Percentiles rank a stretch among this genome's conserved stretches.
Conservation (phyloP, 2,888 invertebrate genomes). For the Heliconius sara region DNA sequence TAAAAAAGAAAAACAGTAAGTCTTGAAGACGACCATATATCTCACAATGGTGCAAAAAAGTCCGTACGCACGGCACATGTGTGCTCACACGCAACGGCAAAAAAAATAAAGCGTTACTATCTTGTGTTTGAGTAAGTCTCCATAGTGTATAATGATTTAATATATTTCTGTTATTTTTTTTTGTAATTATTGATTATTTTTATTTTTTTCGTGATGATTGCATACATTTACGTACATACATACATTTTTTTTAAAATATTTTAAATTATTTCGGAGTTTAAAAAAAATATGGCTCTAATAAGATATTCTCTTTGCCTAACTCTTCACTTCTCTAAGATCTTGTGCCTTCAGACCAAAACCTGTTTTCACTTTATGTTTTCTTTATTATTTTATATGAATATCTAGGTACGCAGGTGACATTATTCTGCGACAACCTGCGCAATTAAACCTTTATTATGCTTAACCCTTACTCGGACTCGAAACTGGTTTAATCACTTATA, state of each 20-base stretch:
- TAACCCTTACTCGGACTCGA: conserved; percentile 56
- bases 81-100: conserved; percentile 75
- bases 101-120: conserved; percentile 59
- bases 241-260: too few relatives aligned
- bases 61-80: conserved; percentile 61
- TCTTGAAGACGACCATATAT: conserved; percentile 57
- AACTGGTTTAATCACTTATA: conserved; percentile 60
- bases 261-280: neutral
- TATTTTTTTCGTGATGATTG: neutral
- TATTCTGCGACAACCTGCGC: conserved; percentile 60
- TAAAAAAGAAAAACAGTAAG: conserved; percentile 62
- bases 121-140: conserved; percentile 42
- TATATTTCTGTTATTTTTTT: conserved; percentile 35
- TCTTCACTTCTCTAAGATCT: neutral
- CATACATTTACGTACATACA: too few relatives aligned
- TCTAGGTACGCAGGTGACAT: conserved; percentile 35
- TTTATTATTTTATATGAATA: conserved; percentile 56
- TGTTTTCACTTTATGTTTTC: conserved; percentile 47
- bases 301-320: neutral
- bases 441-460: conserved; percentile 71
- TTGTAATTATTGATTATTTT: conserved; percentile 24
- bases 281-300: neutral
- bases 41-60: conserved; percentile 62
- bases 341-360: conserved; percentile 23
- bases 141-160: conserved; percentile 37